Evolutionary conservation across 2,113 vertebrate species (phyloP), one percentile per base, ranked within the genome.

Genomic region (Rhinoderma darwinii): DNA sequence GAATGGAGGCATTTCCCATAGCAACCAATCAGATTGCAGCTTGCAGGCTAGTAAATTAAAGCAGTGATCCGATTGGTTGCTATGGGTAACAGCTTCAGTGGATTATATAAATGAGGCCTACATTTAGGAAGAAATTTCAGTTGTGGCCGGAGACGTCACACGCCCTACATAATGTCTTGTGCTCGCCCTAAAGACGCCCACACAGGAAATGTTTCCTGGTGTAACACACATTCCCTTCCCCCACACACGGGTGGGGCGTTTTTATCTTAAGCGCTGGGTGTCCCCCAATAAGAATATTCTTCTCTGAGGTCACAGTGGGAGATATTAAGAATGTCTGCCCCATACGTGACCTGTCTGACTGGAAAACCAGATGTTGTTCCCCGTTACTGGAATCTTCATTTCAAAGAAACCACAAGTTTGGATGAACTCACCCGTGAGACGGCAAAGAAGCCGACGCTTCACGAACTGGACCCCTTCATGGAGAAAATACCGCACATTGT

Each of bases 391-490:
- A 94, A 95, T 94, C 94, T 93, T 89, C 54, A 93, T 94, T 93
- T 93, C 93, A 94, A 94, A 94, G 92, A 93, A 94, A 94, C 94
- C 94, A 93, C 94, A 95, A 89, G 74, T 90, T 93, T 94, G 94
- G 93, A 95, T 94, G 92, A 94, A 91, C 92, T 93, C 89, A 93
- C 41, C 93, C 93, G 66, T 17, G 12, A 70, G 17, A 32, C 61
- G 1, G 59, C 10, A n/a, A 10, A n/a, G 56, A 59, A 2, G 22
- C 25, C 56, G 56, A 59, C 14, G 44, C 44, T 47, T 6, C 44
- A 9, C 14, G 44, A 47, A 8, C 7, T 8, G 44, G 44, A 47
- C 7, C 20, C 54, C 54, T 4, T 20, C 54, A 56, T 5, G 8
- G 54, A 2, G 47, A 50, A 50, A 10, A 20, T 20, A 17, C 1